Base-by-base conservation (phyloP, 92 coral and sea anemone genomes). In the Epizoanthus rinbou region DNA sequence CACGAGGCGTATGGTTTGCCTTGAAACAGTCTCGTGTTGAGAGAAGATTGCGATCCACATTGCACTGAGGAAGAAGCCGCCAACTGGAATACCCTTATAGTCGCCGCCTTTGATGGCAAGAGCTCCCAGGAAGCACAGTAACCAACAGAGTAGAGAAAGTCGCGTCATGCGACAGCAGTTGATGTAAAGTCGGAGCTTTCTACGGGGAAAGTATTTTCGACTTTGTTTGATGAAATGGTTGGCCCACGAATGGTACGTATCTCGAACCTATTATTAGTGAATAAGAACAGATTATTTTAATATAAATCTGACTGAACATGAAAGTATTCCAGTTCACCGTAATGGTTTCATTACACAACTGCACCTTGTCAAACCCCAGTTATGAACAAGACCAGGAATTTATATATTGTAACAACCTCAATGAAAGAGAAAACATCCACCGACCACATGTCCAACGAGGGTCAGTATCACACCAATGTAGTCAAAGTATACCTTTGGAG, bases 151-250 rank as follows among this genome's bases (percentile, higher is more conserved):
- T 23, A 73, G 22, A 1, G 92, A 67, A 3, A 87, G 2, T 22
- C 13, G 1, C 25, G 66, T 28, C 50, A 92, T 76, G 11, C 15
- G 8, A 10, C 64, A 74, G 67, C 85, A 92, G 76, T 85, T 83
- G 63, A 87, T 53, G 84, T 92, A 92, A 24, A 82, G 74, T 45
- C 35, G 58, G 22, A 92, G 70, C 37, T 83, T 82, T 33, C 17
- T 57, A 41, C 85, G 54, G 16, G 87, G 88, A 74, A 90, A 90
- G 76, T 87, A 92, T 6, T 79, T 87, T 59, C 92, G 87, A 35
- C 91, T 89, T 57, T 90, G 88, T 23, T 84, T 92, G 73, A 92
- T 90, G 86, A 80, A 90, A 74, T 90, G 91, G 73, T 92, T 92
- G 28, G 92, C 45, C 31, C 73, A 21, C 41, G 88, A 82, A 59